These are phyloP conservation scores for Ailurus styani DNA, from an alignment of 2,113 vertebrate genomes.

Conservation along the genomic window DNA sequence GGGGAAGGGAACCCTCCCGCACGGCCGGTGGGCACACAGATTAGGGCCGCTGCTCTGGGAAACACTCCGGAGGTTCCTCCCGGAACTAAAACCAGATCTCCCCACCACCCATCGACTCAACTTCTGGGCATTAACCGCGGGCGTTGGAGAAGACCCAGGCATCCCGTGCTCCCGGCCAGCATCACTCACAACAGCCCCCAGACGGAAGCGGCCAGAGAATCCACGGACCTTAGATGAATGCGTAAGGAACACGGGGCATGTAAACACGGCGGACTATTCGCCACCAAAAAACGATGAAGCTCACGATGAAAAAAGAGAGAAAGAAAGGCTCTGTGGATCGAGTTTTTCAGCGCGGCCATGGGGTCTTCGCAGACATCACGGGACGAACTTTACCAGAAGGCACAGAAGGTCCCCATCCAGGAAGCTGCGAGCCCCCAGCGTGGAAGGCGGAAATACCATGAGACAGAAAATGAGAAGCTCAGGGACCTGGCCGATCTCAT, in stretches of 20 bases:
- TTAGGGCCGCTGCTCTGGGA: neutral
- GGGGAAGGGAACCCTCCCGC: neutral
- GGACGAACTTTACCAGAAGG: neutral
- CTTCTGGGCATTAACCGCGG: neutral
- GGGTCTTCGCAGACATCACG: too few species aligned
- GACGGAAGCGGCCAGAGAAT: neutral
- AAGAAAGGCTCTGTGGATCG: too few species aligned
- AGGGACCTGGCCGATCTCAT: too few species aligned
- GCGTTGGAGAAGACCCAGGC: neutral
- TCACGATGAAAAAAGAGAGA: too few species aligned
- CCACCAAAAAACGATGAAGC: too few species aligned
- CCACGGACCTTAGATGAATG: neutral
- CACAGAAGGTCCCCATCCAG: neutral
- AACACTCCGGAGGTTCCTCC: neutral
- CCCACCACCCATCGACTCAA: neutral
- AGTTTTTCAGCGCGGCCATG: too few species aligned
- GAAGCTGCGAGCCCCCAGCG: neutral
- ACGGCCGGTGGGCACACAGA: neutral
- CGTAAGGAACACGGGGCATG: accelerated
- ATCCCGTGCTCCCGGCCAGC: neutral
- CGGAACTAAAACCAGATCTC: neutral
- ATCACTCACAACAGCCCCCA: neutral
- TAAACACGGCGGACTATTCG: accelerated
- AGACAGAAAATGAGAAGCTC: neutral
- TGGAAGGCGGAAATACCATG: too few species aligned